phyloP scores from a whole-genome alignment of 1,140 invertebrate genomes.

The Armadillidium nasatum region DNA sequence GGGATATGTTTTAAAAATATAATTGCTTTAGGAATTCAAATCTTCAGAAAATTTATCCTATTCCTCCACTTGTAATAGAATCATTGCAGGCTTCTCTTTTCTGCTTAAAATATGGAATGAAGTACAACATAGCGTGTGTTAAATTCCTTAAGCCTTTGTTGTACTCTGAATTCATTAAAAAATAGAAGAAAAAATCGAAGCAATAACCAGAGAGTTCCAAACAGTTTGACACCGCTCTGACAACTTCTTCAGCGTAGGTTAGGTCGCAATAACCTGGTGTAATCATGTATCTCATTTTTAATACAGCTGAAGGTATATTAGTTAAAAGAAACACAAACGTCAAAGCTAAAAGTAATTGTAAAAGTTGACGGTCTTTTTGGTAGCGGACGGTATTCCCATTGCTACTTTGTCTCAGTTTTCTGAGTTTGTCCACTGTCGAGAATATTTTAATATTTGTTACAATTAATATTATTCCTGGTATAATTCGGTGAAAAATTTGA shows the following conservation, averaged over 20 bases:
- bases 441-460: conserved; percentile 27
- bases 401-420: conserved; percentile 1
- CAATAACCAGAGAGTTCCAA: conserved; percentile 33
- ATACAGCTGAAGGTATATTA: conserved; percentile 27
- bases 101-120: neutral
- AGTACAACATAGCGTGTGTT: neutral
- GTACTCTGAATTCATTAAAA: conserved; percentile 38
- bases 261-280: conserved; percentile 21
- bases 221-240: conserved; percentile 26
- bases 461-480: conserved; percentile 26
- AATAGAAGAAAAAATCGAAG: conserved; percentile 37
- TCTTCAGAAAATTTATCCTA: no score
- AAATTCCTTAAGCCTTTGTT: conserved; percentile 6
- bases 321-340: conserved; percentile 36
- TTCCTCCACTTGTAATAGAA: no score
- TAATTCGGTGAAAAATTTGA: conserved; percentile 30
- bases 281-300: conserved; percentile 26
- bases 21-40: no score
- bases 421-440: neutral
- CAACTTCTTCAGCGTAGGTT: conserved; percentile 20
- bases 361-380: conserved; percentile 24
- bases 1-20: no score
- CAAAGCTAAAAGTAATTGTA: conserved; percentile 29
- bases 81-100: no score
- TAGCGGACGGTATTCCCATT: conserved; percentile 4